Conservation (phyloP, 2,888 invertebrate genomes). For the Geophilus truncorum region DNA sequence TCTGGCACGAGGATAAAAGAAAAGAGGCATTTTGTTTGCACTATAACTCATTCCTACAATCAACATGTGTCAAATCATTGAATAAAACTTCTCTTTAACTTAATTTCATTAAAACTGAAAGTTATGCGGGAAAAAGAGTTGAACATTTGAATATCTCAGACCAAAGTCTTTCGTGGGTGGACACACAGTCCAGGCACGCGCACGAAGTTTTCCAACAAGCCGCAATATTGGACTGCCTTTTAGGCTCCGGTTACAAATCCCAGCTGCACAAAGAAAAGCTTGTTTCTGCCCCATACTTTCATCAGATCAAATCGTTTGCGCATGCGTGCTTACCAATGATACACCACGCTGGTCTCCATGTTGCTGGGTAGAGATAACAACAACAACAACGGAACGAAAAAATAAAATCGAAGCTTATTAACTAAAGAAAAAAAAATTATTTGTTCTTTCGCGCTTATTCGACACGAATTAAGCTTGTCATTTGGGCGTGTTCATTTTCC, state of each 20-base stretch:
- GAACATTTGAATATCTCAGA: too few species aligned
- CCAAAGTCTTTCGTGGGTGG: background rate
- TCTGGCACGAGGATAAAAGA: background rate
- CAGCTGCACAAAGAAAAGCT: constrained; percentile 5
- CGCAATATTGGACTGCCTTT: background rate
- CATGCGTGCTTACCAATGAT: background rate
- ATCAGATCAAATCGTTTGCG: background rate
- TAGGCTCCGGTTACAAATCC: constrained; percentile 1
- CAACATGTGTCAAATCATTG: background rate
- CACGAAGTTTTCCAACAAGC: background rate
- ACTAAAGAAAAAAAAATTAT: background rate
- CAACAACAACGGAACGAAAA: background rate
- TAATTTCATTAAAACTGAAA: too few species aligned
- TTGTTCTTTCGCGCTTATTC: background rate
- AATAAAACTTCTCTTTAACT: background rate
- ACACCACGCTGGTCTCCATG: background rate
- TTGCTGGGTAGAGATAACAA: too few species aligned
- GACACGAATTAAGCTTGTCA: background rate
- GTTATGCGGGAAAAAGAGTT: too few species aligned
- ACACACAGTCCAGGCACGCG: background rate
- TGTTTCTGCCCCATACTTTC: background rate
- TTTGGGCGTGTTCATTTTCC: background rate
- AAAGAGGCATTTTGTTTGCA: background rate
- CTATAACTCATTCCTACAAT: background rate
- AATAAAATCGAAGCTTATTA: background rate